Percentiles rank a stretch among this genome's conserved stretches.
Conservation (phyloP, 2,888 invertebrate species). For the Euzetes globulus region DNA sequence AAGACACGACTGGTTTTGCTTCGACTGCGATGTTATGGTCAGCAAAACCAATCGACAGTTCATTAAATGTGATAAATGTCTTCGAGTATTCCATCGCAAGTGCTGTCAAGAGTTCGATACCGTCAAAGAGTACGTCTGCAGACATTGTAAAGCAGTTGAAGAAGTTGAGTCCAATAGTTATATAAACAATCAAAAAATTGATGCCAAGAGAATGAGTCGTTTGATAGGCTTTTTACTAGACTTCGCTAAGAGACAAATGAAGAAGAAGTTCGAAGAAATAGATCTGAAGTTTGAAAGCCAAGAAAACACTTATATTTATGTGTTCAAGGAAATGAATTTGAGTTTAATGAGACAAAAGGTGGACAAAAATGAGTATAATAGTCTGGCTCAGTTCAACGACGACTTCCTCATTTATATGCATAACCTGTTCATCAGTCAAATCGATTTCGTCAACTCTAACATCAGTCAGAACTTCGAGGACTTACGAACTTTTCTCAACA, state of each 20-base stretch:
- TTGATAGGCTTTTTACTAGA: neutral
- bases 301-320: neutral
- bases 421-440: neutral
- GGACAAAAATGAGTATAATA: neutral
- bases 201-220: neutral
- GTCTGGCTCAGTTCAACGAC: neutral
- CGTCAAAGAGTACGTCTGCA: neutral
- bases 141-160: neutral
- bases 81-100: neutral
- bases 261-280: neutral
- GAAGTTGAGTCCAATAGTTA: neutral
- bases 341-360: neutral
- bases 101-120: neutral
- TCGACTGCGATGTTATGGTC: slow-evolving; percentile 13
- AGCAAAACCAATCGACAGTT: neutral
- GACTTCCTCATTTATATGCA: slow-evolving; percentile 14
- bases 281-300: neutral
- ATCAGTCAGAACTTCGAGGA: neutral
- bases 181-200: neutral
- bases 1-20: slow-evolving; percentile 24
- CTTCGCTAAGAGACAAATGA: slow-evolving; percentile 1
- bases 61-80: neutral
- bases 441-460: neutral
- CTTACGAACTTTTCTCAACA: slow-evolving; percentile 50
- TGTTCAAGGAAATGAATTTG: slow-evolving; percentile 19